Base-by-base conservation (phyloP, 2,797 vertebrate species). In the Phyllotis vaccarum region DNA sequence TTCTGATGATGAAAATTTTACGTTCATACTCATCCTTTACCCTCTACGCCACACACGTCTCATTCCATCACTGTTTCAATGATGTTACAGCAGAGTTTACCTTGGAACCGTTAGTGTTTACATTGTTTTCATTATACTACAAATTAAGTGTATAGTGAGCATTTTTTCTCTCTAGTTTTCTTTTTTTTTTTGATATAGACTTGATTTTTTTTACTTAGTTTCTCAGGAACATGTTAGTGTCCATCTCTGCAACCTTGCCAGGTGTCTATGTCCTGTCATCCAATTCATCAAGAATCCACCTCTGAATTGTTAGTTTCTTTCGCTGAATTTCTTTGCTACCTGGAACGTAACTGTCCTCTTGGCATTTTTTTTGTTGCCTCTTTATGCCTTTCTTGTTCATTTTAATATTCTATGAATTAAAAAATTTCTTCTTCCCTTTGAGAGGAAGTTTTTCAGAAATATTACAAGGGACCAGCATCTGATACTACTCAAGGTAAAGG, bases 241-340 rank as follows among this genome's bases (percentile, higher is more conserved):
- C 64, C 60, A 52, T 7, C 2, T 17, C 70, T 64, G 46, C 80
- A 49, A 6, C 3, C 24, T 78, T 60, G 37, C 31, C 58, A 31
- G 1, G 56, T 93, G 6, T 62, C 34, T 54, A 12, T 14, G 46
- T 6, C n/a, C 94, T 43, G 22, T 29, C 3, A 72, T 83, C 19
- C 17, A 43, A 81, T 22, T 37, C 16, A 81, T 76, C 31, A 79
- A 40, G 14, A 93, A 40, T 24, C 5, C 1, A 5, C 46, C 60
- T 43, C 17, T 74, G 3, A 6, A 13, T 89, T 68, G 7, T 31
- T 29, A 0, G 21, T 14, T 13, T 0, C 0, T 0, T 21, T 14
- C n/a, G 29, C 40, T 62, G 40, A 4, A 13, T 31, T 58, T 46
- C 31, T 34, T 70, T 76, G 9, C 3, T 22, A 8, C 22, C 34